Base-by-base conservation (phyloP, 1,140 invertebrate species). In the Stegodyphus mimosarum region DNA sequence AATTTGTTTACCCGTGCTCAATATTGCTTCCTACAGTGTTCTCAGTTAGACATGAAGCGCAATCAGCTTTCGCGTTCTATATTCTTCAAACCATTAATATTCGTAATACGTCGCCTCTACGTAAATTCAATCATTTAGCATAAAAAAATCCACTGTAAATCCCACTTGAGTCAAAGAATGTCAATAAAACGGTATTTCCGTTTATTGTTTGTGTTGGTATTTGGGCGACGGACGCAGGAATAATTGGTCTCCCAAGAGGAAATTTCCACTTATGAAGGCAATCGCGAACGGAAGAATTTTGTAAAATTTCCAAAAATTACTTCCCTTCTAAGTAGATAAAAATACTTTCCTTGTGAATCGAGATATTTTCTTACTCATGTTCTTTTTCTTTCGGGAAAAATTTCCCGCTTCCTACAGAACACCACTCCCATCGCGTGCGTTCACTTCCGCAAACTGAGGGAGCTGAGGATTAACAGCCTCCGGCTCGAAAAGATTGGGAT, bases 261-360 rank as follows among this genome's bases (percentile, higher is more conserved):
- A 79, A 79, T 6, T 51, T 55, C 10, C 7, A 10, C 48, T 50
- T 49, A n/a, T 48, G 74, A 7, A 11, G 74, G 6, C 33, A 64
- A 76, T 18, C 17, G 74, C 50, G 66, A 70, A 53, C 67, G 64
- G 76, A 70, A 79, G 64, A 79, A 79, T 79, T 79, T 79, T 79
- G 76, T 49, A 60, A 79, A 79, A 69, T 77, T 77, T 66, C 50
- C n/a, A 33, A n/a, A 51, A 79, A 79, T 79, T 67, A 70, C 76
- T 69, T 79, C n/a, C 76, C 66, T 15, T 53, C 51, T 70, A 69
- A 70, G 33, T 53, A 48, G 76, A 53, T 70, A 69, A 79, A 79
- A 79, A 79, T 79, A 79, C 49, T 79, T 79, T 79, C 76, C 76
- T 77, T 17, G 55, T 53, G 13, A 13, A 69, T 70, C 76, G 48